phyloP scores from a whole-genome alignment of 2,113 vertebrate species.

The Dipodomys spectabilis region DNA sequence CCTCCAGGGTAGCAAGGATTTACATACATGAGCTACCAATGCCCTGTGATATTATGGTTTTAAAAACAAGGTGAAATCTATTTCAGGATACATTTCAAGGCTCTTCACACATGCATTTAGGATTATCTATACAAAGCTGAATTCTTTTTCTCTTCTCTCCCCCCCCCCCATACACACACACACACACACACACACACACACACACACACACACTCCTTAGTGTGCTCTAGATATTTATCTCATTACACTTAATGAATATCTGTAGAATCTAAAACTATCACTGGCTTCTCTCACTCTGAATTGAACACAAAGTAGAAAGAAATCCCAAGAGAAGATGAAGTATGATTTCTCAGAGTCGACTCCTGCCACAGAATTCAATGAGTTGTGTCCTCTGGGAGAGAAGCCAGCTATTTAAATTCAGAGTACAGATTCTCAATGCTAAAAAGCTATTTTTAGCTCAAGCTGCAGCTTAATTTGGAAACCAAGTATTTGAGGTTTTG shows the following conservation, averaged over 20 bases:
- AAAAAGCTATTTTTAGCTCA: conserved; percentile 93
- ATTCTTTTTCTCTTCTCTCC: not conserved
- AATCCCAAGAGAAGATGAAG: conserved; percentile 66
- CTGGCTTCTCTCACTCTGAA: conserved; percentile 42
- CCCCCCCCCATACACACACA: not conserved
- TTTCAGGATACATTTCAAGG: conserved; percentile 16
- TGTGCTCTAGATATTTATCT: not conserved
- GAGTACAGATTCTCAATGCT: conserved; percentile 86
- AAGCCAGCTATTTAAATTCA: conserved; percentile 89
- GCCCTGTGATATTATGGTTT: not conserved
- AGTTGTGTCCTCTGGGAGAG: conserved; percentile 84
- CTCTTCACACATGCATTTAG: not conserved
- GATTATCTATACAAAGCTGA: conserved; percentile 3
- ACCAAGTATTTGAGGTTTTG: conserved; percentile 89
- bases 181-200: not conserved
- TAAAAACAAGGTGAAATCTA: conserved; percentile 27
- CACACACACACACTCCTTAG: not conserved
- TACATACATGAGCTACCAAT: too few relatives aligned
- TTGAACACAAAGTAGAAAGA: conserved; percentile 58
- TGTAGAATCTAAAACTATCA: not conserved
- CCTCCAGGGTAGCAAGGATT: too few relatives aligned
- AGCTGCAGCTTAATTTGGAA: conserved; percentile 93
- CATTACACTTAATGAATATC: not conserved
- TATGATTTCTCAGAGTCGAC: conserved; percentile 47
- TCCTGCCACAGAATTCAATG: conserved; percentile 80